Percentiles rank a stretch among this genome's conserved stretches.
phyloP scores from a whole-genome alignment of 2,113 vertebrate genomes.

The Corythoichthys haematopterus region DNA sequence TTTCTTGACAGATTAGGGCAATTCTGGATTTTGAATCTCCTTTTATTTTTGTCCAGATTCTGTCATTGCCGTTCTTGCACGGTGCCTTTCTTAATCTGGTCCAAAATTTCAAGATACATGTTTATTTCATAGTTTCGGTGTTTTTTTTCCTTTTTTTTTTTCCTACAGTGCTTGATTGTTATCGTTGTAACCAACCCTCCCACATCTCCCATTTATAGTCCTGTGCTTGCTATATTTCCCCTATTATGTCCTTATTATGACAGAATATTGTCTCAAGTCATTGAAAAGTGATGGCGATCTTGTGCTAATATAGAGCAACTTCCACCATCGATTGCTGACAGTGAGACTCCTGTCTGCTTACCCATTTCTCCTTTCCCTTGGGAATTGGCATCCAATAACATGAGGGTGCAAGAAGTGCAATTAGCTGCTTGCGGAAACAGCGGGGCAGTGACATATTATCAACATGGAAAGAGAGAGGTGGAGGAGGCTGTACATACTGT shows the following conservation, averaged over 20 bases:
- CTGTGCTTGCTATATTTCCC: not conserved
- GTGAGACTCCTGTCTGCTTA: conserved; percentile 39
- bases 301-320: conserved; percentile 30
- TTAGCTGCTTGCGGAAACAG: conserved; percentile 66
- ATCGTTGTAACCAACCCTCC: not conserved
- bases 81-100: not conserved
- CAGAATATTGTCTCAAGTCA: not conserved
- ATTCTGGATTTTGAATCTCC: not conserved
- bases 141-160: not conserved
- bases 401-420: conserved; percentile 68
- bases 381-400: conserved; percentile 70
- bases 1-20: not conserved
- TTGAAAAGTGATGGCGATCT: not conserved
- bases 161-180: too few relatives aligned
- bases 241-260: not conserved
- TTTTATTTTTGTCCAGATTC: not conserved
- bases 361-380: not conserved
- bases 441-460: conserved; percentile 62
- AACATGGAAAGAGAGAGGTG: conserved; percentile 21
- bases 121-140: not conserved
- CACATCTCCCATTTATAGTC: not conserved
- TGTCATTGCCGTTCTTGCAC: not conserved
- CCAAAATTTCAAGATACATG: not conserved
- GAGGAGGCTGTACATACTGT: conserved; percentile 15
- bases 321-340: conserved; percentile 66